A percentile compares a stretch with the other conserved stretches of the same genome.
Conservation (phyloP, 2,888 invertebrate genomes). For the Eueremaeus valkanovi region DNA sequence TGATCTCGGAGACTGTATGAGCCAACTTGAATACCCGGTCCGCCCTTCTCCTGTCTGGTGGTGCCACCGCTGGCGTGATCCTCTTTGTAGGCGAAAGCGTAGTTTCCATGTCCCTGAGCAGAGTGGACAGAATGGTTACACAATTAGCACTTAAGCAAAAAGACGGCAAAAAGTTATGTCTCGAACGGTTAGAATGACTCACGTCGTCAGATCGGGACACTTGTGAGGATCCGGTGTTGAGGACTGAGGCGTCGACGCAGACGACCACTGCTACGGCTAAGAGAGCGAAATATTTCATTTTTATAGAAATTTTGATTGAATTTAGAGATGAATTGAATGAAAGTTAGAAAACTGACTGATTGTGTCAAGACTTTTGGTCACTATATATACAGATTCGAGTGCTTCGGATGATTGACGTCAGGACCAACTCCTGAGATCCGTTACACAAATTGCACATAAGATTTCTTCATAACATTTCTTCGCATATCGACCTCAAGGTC, state of each 20-base stretch:
- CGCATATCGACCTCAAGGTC: background rate
- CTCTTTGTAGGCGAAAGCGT: conserved; percentile 46
- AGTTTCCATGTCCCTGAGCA: conserved; percentile 43
- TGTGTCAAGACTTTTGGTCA: too few relatives aligned
- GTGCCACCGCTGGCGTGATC: conserved; percentile 45
- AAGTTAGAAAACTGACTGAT: too few relatives aligned
- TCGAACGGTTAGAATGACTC: background rate
- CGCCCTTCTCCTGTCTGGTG: conserved; percentile 44
- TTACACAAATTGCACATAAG: background rate
- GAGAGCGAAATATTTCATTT: conserved; percentile 37
- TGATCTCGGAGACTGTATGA: conserved; percentile 44
- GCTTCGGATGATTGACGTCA: too few relatives aligned
- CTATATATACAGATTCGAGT: too few relatives aligned
- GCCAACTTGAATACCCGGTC: conserved; percentile 42
- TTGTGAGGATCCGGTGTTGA: conserved; percentile 27
- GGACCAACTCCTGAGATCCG: too few relatives aligned
- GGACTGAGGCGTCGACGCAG: background rate
- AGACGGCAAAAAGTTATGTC: background rate
- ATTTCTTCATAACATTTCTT: background rate
- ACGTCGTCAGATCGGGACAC: conserved; percentile 37
- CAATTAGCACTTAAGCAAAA: background rate
- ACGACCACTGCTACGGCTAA: conserved; percentile 5
- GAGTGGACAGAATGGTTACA: too few relatives aligned
- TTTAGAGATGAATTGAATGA: background rate
- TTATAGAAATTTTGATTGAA: background rate